Evolutionary conservation across 2,113 vertebrate species (phyloP), one percentile per base, ranked within the genome.

Genomic region (Ginglymostoma cirratum): DNA sequence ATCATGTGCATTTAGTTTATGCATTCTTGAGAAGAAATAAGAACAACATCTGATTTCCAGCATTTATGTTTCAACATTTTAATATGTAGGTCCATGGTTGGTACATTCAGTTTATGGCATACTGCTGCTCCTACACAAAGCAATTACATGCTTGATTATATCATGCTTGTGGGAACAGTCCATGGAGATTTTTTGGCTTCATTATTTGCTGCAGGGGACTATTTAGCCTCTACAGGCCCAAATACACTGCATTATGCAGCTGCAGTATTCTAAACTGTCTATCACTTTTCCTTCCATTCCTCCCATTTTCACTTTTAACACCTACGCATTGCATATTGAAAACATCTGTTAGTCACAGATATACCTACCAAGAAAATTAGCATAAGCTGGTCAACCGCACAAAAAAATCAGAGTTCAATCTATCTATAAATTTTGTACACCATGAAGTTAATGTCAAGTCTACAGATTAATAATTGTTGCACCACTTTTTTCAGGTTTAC

Each of bases 191-290:
- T 90, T 93, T 93, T 93, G 61, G 89, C 61, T 66, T 66, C 89
- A 66, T 72, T 95, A 95, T 95, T 72, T 70, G n/a, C 67, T 95
- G 94, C 38, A 34, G 69, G 94, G 94, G 67, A 70, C 52, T 76
- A 72, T 70, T 95, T 72, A 95, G 94, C 67, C 94, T 95, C 42
- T 94, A 70, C 38, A 94, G 93, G 38, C 67, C 67, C 67, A 34
- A 66, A 30, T 70, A 30, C 10, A 70, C 45, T 94, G 67, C 69
- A 95, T 92, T 67, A 95, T 52, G 45, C 67, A 95, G 69, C 42
- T 95, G 67, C 94, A 72, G 38, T 95, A 72, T 95, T 95, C 21
- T 48, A 72, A 72, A 27, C 15, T 45, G 94, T 72, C 69, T 95
- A 95, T 95, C 69, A 48, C 17, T 66, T 27, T 66, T 66, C 34